A percentile compares a stretch with the other conserved stretches of the same genome.
These are phyloP conservation scores for Spilarctia lutea DNA, from an alignment of 2,888 invertebrate genomes.

Conservation along the genomic window DNA sequence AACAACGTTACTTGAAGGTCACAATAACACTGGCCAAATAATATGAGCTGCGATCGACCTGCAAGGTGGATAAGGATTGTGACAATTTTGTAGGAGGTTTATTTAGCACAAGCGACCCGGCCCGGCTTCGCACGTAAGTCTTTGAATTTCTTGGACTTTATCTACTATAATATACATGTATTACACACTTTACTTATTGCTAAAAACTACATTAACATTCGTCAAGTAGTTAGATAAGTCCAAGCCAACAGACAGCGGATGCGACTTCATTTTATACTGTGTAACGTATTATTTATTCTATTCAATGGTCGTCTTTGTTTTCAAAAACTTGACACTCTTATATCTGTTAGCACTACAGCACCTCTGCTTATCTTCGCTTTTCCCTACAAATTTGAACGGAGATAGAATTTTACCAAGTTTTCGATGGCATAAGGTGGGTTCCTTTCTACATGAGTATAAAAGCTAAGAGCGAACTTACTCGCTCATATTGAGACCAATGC, in stretches of 20 bases:
- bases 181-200: no score
- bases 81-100: background rate
- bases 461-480: background rate
- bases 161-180: no score
- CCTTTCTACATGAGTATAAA: background rate
- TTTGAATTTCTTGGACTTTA: no score
- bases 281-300: no score
- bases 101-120: background rate
- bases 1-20: slow-evolving; percentile 3
- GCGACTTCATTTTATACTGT: no score
- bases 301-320: background rate
- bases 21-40: slow-evolving; percentile 4
- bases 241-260: no score
- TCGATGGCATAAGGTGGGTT: no score
- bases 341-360: background rate
- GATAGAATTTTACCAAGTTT: no score
- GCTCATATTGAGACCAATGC: slow-evolving; percentile 4
- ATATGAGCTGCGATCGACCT: background rate
- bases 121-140: no score
- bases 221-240: no score
- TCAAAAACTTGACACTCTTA: background rate
- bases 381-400: background rate
- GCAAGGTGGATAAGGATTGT: background rate
- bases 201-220: no score
- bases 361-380: background rate